phyloP scores from a whole-genome alignment of 2,113 vertebrate genomes.

The Pelecanus crispus region DNA sequence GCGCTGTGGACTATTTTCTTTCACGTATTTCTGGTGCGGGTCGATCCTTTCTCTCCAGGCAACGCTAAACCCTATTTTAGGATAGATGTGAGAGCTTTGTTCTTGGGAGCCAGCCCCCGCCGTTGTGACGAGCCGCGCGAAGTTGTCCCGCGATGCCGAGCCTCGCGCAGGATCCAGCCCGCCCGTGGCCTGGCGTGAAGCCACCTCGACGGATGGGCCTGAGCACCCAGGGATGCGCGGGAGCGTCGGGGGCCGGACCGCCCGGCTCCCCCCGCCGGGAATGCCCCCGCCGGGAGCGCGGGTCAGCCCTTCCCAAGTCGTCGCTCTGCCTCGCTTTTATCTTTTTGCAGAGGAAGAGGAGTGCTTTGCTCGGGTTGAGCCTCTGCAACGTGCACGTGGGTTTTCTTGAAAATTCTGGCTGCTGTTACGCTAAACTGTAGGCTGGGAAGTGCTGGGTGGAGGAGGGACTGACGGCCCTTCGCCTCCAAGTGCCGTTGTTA shows the following conservation, averaged over 20 bases:
- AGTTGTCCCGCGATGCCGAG: background rate
- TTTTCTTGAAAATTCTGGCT: accelerated
- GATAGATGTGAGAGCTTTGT: background rate
- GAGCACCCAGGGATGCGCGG: background rate
- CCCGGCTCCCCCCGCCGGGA: background rate
- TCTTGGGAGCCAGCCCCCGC: accelerated
- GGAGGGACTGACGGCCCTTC: background rate
- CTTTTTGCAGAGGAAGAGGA: background rate
- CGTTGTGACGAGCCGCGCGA: accelerated
- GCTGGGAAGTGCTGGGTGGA: background rate
- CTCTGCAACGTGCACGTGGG: accelerated
- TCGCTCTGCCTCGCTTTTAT: accelerated
- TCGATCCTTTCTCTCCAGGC: background rate
- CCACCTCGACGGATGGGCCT: background rate
- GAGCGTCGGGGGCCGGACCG: background rate
- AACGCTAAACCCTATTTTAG: accelerated
- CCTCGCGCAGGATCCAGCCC: background rate
- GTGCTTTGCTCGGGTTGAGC: background rate
- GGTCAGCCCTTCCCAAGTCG: accelerated
- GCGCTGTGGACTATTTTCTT: background rate
- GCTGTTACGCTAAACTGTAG: accelerated
- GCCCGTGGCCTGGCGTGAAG: background rate
- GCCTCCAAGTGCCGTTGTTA: background rate
- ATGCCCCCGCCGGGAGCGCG: accelerated
- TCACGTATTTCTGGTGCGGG: accelerated